phyloP scores from a whole-genome alignment of 2,888 invertebrate species.

The Platypus cylindrus region DNA sequence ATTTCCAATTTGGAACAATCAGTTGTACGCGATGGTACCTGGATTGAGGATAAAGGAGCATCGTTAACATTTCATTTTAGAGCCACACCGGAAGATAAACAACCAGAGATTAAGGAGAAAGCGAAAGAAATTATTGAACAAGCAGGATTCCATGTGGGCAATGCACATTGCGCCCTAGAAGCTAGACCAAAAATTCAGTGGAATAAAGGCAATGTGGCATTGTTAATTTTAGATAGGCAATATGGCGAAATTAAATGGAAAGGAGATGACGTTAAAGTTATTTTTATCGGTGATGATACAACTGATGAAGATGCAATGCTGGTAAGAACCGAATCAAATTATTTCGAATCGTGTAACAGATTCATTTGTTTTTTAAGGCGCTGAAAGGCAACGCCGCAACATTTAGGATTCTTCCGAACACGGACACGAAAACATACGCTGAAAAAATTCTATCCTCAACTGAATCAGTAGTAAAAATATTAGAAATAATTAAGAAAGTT shows the following conservation, averaged over 20 bases:
- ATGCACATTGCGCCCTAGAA: slow-evolving; percentile 75
- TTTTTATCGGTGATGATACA: slow-evolving; percentile 77
- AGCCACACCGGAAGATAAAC: slow-evolving; percentile 56
- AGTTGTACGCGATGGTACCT: slow-evolving; percentile 74
- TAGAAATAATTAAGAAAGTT: slow-evolving; percentile 17
- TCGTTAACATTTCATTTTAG: slow-evolving; percentile 76
- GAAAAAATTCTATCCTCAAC: slow-evolving; percentile 19
- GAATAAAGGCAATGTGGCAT: slow-evolving; percentile 81
- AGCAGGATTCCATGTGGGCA: slow-evolving; percentile 64
- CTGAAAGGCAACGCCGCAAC: slow-evolving; percentile 85
- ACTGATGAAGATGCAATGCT: slow-evolving; percentile 86
- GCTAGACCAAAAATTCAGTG: slow-evolving; percentile 82
- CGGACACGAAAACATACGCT: slow-evolving; percentile 17
- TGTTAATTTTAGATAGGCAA: slow-evolving; percentile 75
- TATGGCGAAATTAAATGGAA: slow-evolving; percentile 77
- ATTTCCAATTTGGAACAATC: slow-evolving; percentile 69
- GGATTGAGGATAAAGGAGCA: slow-evolving; percentile 84
- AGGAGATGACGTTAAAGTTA: slow-evolving; percentile 73
- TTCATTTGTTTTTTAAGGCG: slow-evolving; percentile 41
- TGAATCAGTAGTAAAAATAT: slow-evolving; percentile 16
- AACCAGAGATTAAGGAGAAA: slow-evolving; percentile 49
- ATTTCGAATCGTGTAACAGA: neutral
- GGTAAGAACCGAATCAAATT: slow-evolving; percentile 36
- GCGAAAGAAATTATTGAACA: slow-evolving; percentile 59
- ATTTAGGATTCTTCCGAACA: slow-evolving; percentile 59